Evolutionary conservation across 1,140 invertebrate genomes (phyloP), one percentile per base, ranked within the genome.

Genomic region (Armadillidium nasatum): DNA sequence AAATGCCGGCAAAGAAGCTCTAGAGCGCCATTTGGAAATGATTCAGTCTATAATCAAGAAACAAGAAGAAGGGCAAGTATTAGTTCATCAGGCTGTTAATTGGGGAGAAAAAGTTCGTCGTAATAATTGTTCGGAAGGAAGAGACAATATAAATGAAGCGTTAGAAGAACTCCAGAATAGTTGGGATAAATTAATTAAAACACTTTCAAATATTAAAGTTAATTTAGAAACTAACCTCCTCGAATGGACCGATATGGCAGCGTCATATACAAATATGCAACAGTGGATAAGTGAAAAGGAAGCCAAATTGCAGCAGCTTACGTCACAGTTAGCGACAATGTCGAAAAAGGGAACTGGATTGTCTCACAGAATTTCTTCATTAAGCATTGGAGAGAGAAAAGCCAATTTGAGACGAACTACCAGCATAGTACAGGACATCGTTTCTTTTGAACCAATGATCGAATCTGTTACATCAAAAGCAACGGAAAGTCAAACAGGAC

Each of bases 241-340:
- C 0, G 94, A 96, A 88, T 96, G 94, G 94, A 93, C 94, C n/a
- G 95, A 96, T 84, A 96, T 96, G 83, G 95, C 92, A 83, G 94
- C 93, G 22, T 94, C 93, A 19, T 95, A 95, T 81, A 91, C 91
- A 13, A 94, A 96, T 82, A 85, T 97, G 7, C 91, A 95, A 83
- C 92, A 96, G 87, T 97, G 95, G 94, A 93, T 98, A n/a, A 91
- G 90, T 50, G 95, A 97, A 82, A 89, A 94, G 79, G 94, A 97
- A 86, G 92, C 93, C 0, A 94, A 96, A 86, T 84, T 97, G n/a
- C 93, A 95, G 86, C 92, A 96, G 87, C 73, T 81, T 21, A 77
- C 75, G 0, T 71, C 72, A 66, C 72, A 76, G 66, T 69, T 81
- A 70, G 54, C 75, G 10, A 44, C 80, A 19, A 73, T 77, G 46